Base-by-base conservation (phyloP, 1,140 invertebrate genomes). In the Drosophila pectinifera region DNA sequence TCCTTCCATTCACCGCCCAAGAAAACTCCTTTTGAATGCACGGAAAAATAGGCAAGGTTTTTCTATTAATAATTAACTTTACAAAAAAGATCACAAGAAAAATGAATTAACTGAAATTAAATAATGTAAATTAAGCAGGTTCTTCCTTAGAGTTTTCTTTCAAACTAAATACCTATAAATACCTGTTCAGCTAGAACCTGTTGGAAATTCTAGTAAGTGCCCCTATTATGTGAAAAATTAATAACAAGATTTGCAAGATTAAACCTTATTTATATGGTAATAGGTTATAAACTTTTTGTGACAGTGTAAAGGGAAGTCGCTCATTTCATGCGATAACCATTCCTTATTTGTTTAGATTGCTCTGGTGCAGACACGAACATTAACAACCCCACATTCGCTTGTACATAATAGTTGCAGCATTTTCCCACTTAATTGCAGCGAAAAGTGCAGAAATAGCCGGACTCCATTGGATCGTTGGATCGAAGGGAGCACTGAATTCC, bases 1-100 rank as follows among this genome's bases (percentile, higher is more conserved):
- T 80, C 80, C 63, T 76, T 84, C 72, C 80, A 68, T 80, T 84
- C 76, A 80, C 38, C 51, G 36, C 61, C 61, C 26, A n/a, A 28
- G 49, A 34, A 54, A 63, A 63, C 58, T 36, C 26, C 16, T 46
- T 24, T 28, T 4, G 34, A 7, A 8, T 22, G 4, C 64, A 49
- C 2, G 18, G 3, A n/a, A 16, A 6, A 4, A 20, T 34, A 3
- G 3, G 0, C 4, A 8, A 34, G 2, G 3, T 31, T 31, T 31
- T 31, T 31, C 28, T 31, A 31, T 31, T 10, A 31, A 10, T 10
- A 31, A 10, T 31, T 10, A 31, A 10, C 6, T 6, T 13, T 31
- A 0, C 10, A 48, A 6, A 4, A 6, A 26, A 11, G 2, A 4
- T 3, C 0, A 46, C 5, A 45, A 2, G 6, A 7, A 45, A 2